Conservation (phyloP, 1,140 invertebrate species). For the Batillaria attramentaria region DNA sequence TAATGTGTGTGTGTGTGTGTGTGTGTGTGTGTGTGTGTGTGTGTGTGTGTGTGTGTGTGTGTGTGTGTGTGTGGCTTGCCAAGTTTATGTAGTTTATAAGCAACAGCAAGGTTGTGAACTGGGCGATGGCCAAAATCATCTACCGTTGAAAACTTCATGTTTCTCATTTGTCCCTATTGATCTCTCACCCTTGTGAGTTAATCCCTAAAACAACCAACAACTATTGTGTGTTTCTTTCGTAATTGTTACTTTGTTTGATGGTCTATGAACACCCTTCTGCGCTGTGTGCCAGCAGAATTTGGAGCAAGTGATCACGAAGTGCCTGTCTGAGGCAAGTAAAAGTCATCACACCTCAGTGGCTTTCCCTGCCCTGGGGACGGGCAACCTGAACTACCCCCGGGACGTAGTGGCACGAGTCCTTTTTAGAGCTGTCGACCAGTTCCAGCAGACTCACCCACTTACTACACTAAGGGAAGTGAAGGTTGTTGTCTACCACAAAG, state of each 20-base stretch:
- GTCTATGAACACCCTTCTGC: neutral
- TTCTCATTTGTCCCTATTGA: no score
- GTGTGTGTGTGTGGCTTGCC: neutral
- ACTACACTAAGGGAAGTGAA: conserved; percentile 19
- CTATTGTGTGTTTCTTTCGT: no score
- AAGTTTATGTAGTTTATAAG: neutral
- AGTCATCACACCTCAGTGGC: conserved; percentile 29
- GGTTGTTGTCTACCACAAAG: conserved; percentile 28
- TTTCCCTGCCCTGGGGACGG: conserved; percentile 56
- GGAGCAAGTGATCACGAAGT: neutral
- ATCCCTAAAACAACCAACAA: no score
- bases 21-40: no score
- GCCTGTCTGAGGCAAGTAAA: neutral
- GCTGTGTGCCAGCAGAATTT: conserved; percentile 4
- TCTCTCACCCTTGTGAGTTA: no score
- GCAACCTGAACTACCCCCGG: conserved; percentile 47
- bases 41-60: neutral
- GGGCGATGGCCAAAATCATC: no score
- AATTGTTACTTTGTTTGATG: no score
- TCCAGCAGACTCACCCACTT: neutral
- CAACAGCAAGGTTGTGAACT: no score
- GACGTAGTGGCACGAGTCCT: conserved; percentile 43
- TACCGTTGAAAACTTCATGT: no score
- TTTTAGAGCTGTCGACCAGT: conserved; percentile 32
- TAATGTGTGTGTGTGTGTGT: no score